These are phyloP conservation scores for Catharus ustulatus DNA, from an alignment of 2,797 vertebrate genomes.

Conservation along the genomic window DNA sequence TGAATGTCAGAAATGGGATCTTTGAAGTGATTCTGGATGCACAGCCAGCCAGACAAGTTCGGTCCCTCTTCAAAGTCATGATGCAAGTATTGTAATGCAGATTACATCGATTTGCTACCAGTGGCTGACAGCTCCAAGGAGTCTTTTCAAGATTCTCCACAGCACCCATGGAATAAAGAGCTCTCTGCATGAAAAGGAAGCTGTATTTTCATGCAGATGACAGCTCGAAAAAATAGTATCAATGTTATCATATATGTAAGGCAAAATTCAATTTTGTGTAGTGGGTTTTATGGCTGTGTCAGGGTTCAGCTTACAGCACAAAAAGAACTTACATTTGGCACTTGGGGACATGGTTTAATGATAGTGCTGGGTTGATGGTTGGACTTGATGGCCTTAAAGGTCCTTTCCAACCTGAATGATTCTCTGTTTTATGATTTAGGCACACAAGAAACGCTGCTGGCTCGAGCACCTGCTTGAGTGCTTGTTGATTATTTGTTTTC, in stretches of 20 bases:
- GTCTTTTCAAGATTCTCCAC: conserved; percentile 38
- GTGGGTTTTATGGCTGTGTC: not conserved
- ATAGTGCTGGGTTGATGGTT: not conserved
- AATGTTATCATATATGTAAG: not conserved
- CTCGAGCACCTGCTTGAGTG: not conserved
- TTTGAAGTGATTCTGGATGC: conserved; percentile 34
- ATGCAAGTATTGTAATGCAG: conserved; percentile 60
- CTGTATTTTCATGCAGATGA: conserved; percentile 36
- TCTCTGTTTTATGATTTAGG: not conserved
- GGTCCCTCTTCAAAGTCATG: conserved; percentile 30
- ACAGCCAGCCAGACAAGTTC: not conserved
- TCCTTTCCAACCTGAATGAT: not conserved
- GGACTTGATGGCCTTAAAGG: not conserved
- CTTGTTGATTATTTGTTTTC: not conserved
- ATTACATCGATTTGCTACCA: conserved; percentile 52
- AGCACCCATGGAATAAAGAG: not conserved
- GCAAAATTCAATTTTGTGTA: not conserved
- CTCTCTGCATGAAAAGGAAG: not conserved
- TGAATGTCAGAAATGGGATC: not conserved
- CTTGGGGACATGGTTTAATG: not conserved
- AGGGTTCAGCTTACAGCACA: not conserved
- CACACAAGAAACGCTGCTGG: not conserved
- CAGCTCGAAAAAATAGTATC: not conserved
- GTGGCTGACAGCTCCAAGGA: conserved; percentile 43
- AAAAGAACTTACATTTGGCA: not conserved